A percentile compares a stretch with the other conserved stretches of the same genome.
These are phyloP conservation scores for Himalopsyche kuldschensis DNA, from an alignment of 2,888 invertebrate species.

Conservation along the genomic window DNA sequence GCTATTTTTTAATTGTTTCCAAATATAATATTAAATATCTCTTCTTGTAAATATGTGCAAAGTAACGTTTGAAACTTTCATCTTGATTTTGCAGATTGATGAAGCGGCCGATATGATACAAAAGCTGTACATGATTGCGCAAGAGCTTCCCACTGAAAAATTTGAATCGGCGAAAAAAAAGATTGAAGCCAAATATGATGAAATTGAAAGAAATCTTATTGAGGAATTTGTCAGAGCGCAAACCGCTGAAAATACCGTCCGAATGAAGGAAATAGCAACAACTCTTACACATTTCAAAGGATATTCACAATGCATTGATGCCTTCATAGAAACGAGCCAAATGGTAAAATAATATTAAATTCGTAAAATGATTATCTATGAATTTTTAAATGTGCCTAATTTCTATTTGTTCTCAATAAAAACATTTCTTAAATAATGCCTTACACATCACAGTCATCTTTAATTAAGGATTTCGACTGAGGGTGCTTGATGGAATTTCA, in stretches of 20 bases:
- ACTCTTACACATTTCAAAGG: slow-evolving; percentile 95
- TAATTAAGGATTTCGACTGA: too few species aligned
- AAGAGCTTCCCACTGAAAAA: slow-evolving; percentile 87
- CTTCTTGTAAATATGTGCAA: too few species aligned
- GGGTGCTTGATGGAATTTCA: too few species aligned
- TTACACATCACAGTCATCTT: too few species aligned
- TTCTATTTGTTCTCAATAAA: background rate
- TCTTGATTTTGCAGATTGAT: slow-evolving; percentile 65
- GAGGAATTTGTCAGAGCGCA: slow-evolving; percentile 94
- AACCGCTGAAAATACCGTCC: slow-evolving; percentile 76
- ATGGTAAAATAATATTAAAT: slow-evolving; percentile 59
- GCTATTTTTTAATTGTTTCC: too few species aligned
- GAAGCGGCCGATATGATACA: slow-evolving; percentile 98
- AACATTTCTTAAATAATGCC: too few species aligned
- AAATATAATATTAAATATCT: too few species aligned
- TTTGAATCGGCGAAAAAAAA: slow-evolving; percentile 84
- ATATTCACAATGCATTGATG: slow-evolving; percentile 94
- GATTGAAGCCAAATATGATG: slow-evolving; percentile 86
- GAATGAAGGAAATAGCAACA: slow-evolving; percentile 92
- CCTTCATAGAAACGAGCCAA: slow-evolving; percentile 96
- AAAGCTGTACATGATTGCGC: slow-evolving; percentile 92
- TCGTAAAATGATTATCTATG: background rate
- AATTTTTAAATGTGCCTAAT: background rate
- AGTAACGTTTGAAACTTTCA: too few species aligned
- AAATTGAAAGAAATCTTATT: slow-evolving; percentile 85